A percentile compares a stretch with the other conserved stretches of the same genome.
Evolutionary conservation across 1,140 invertebrate genomes (phyloP).

Genomic region (Pygmarrhopalites habei): DNA sequence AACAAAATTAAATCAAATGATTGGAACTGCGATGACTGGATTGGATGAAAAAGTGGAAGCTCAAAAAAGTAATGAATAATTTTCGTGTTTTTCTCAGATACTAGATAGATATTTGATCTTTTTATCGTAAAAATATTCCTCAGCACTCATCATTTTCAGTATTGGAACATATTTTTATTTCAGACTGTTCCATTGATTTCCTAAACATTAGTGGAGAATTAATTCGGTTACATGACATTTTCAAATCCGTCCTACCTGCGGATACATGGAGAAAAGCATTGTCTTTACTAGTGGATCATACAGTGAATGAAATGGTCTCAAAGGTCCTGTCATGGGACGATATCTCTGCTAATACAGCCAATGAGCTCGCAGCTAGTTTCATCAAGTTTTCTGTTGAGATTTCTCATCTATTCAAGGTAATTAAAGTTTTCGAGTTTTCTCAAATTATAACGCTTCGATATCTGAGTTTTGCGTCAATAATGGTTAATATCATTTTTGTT

Average conservation of each 20-base stretch:
- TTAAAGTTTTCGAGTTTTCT: no score
- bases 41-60: constrained; percentile 60
- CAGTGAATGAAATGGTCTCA: constrained; percentile 54
- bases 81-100: neutral
- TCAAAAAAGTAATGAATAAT: constrained; percentile 62
- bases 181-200: constrained; percentile 23
- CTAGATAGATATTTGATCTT: no score
- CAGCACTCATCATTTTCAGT: no score
- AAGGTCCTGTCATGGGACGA: constrained; percentile 56
- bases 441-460: no score
- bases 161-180: constrained; percentile 4
- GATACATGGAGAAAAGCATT: constrained; percentile 37
- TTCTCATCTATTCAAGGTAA: constrained; percentile 52
- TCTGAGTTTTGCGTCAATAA: no score
- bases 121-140: no score
- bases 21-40: constrained; percentile 67
- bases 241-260: constrained; percentile 25
- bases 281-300: constrained; percentile 55
- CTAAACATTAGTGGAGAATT: constrained; percentile 24
- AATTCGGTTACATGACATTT: constrained; percentile 20
- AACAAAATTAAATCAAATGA: constrained; percentile 57
- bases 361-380: constrained; percentile 53
- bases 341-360: constrained; percentile 56
- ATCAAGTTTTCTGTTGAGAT: constrained; percentile 50
- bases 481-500: constrained; percentile 7